phyloP scores from a whole-genome alignment of 2,888 invertebrate genomes.

The Nasonia oneida region DNA sequence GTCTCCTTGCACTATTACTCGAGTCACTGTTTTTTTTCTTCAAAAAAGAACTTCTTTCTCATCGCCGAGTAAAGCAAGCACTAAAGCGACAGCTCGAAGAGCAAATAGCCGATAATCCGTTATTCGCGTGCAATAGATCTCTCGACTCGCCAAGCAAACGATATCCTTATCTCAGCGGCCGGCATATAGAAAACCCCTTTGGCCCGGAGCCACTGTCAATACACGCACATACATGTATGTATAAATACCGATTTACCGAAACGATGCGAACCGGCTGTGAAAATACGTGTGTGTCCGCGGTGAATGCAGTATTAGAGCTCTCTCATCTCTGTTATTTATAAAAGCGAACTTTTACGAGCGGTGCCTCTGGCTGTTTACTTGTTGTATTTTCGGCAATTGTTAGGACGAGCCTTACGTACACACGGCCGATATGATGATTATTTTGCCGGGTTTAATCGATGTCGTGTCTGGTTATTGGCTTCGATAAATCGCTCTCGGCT shows the following conservation, averaged over 20 bases:
- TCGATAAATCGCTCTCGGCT: not conserved
- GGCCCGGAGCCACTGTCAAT: constrained; percentile 17
- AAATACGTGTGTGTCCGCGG: not conserved
- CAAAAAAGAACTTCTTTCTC: not conserved
- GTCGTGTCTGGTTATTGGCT: not conserved
- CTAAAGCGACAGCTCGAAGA: not conserved
- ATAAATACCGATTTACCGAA: not conserved
- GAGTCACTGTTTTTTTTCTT: not conserved
- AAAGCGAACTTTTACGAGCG: constrained; percentile 31
- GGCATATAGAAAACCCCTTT: not conserved
- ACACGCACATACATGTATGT: not conserved
- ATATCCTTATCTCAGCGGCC: not conserved
- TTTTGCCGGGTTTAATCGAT: not conserved
- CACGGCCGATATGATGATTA: not conserved
- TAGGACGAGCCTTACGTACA: not conserved
- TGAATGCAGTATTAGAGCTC: not conserved
- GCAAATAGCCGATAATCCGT: constrained; percentile 28
- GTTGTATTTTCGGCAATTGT: not conserved
- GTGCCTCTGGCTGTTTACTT: not conserved
- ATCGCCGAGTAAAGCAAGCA: not conserved
- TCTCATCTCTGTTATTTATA: not conserved
- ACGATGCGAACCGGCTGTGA: not conserved
- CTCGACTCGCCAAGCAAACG: not conserved
- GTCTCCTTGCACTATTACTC: too few species aligned
- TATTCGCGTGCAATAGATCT: constrained; percentile 22